Conservation (phyloP, 1,140 invertebrate genomes). For the Cydia fagiglandana region DNA sequence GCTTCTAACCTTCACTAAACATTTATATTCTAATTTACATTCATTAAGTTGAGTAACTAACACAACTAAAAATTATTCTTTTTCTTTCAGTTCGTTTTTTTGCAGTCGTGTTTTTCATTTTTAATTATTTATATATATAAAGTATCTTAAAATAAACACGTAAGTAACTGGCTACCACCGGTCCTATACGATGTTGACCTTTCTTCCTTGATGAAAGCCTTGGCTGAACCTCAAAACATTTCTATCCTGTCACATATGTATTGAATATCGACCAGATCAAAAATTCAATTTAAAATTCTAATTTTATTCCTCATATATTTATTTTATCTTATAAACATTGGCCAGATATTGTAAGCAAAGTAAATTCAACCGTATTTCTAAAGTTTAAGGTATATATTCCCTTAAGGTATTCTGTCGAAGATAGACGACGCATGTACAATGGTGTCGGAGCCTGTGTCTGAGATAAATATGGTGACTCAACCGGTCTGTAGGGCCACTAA, state of each 20-base stretch:
- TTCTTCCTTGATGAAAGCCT: no score
- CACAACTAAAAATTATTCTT: no score
- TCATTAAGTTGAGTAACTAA: no score
- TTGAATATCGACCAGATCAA: not conserved
- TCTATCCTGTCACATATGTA: not conserved
- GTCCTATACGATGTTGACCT: no score
- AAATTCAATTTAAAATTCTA: constrained; percentile 2
- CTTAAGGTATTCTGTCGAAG: not conserved
- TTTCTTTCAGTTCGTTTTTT: no score
- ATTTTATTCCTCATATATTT: not conserved
- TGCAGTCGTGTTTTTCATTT: no score
- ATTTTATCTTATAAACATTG: not conserved
- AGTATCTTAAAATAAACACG: no score
- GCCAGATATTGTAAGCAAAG: not conserved
- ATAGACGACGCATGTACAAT: constrained; percentile 20
- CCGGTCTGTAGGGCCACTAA: not conserved
- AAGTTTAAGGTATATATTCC: not conserved
- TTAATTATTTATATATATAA: no score
- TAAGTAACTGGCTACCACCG: no score
- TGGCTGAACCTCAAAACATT: no score
- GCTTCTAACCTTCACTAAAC: no score
- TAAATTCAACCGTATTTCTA: not conserved
- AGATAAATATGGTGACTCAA: constrained; percentile 28
- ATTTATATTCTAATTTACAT: no score
- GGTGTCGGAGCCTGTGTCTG: not conserved